These are phyloP conservation scores for Hiodon tergisus DNA, from an alignment of 2,113 vertebrate species.

Conservation along the genomic window DNA sequence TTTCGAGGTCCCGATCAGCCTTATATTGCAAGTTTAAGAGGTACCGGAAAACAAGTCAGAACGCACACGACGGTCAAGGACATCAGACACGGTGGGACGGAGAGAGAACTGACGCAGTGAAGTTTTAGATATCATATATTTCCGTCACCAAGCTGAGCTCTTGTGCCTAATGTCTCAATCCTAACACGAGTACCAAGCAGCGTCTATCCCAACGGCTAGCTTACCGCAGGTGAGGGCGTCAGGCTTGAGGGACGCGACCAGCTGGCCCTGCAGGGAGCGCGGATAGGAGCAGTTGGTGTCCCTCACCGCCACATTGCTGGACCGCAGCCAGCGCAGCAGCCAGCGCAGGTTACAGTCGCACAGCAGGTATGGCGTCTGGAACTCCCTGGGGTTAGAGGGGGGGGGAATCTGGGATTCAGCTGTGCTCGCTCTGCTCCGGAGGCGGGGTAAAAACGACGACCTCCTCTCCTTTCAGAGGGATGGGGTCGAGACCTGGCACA, in stretches of 20 bases:
- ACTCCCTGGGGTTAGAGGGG: conserved; percentile 68
- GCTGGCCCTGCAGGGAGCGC: conserved; percentile 80
- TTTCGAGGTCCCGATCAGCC: too few species aligned
- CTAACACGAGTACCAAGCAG: too few species aligned
- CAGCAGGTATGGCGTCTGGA: conserved; percentile 86
- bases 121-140: too few species aligned
- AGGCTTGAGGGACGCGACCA: conserved; percentile 67
- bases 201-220: conserved; percentile 15
- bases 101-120: background rate
- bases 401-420: background rate
- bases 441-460: background rate
- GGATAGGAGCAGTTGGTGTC: conserved; percentile 89
- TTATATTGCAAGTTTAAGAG: too few species aligned
- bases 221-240: conserved; percentile 88
- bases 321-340: conserved; percentile 85
- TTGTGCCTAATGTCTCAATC: too few species aligned
- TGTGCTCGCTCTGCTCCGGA: background rate
- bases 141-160: too few species aligned
- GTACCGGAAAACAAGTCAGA: too few species aligned
- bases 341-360: conserved; percentile 95
- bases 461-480: background rate
- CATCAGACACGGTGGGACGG: background rate
- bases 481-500: too few species aligned
- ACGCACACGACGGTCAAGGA: too few species aligned
- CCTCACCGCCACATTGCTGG: conserved; percentile 74